phyloP scores from a whole-genome alignment of 2,113 vertebrate genomes.

The Emberiza fucata region DNA sequence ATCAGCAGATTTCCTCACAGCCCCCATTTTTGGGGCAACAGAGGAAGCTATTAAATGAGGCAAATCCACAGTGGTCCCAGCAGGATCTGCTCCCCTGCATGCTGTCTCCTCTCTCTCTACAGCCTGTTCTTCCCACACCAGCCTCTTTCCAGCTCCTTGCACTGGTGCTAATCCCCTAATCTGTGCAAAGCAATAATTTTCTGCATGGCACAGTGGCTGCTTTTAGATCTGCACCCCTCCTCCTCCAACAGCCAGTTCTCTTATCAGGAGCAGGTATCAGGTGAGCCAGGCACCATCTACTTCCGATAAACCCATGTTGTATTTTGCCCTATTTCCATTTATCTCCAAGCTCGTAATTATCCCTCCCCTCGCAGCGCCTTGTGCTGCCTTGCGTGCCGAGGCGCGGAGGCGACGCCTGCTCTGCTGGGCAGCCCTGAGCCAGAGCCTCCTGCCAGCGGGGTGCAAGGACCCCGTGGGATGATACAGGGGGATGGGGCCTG shows the following conservation, averaged over 20 bases:
- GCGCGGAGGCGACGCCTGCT: fast-evolving
- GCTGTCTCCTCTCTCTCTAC: not conserved
- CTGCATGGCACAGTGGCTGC: not conserved
- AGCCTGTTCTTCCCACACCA: constrained; percentile 3
- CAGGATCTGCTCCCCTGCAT: not conserved
- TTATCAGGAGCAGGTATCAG: constrained; percentile 50
- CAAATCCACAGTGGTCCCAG: fast-evolving
- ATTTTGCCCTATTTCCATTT: constrained; percentile 42
- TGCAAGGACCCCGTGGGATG: fast-evolving
- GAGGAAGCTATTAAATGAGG: not conserved
- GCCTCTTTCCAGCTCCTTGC: not conserved
- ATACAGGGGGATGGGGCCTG: not conserved
- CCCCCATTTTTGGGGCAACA: not conserved
- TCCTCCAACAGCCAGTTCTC: not conserved
- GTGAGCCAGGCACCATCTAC: constrained; percentile 43
- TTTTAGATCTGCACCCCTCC: constrained; percentile 16
- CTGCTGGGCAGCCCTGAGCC: not conserved
- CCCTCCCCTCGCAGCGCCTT: not conserved
- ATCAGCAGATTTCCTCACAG: not conserved
- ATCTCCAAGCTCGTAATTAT: constrained; percentile 11
- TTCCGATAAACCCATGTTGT: constrained; percentile 26
- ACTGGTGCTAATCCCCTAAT: constrained; percentile 61
- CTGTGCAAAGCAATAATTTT: constrained; percentile 49
- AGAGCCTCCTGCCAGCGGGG: not conserved
- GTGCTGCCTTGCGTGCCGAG: not conserved